These are phyloP conservation scores for Beaufortia kweichowensis DNA, from an alignment of 2,113 vertebrate genomes.

Conservation along the genomic window DNA sequence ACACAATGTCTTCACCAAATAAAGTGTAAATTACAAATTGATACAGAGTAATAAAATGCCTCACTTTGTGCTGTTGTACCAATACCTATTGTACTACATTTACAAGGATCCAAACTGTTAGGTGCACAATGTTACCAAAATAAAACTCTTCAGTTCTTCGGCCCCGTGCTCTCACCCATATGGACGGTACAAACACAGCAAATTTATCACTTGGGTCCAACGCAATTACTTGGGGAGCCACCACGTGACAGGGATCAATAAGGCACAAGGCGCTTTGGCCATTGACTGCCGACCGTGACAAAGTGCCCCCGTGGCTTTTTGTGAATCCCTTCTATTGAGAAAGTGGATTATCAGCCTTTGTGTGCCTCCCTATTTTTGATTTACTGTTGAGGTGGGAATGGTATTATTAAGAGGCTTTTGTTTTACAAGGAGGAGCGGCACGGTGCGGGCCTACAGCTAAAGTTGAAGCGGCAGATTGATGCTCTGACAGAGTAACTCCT, in stretches of 20 bases:
- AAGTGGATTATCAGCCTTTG: constrained; percentile 70
- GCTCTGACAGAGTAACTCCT: constrained; percentile 47
- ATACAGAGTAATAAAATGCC: not conserved
- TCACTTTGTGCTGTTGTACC: not conserved
- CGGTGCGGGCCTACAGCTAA: constrained; percentile 60
- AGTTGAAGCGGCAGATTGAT: constrained; percentile 50
- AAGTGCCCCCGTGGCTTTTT: constrained; percentile 61
- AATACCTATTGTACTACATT: not conserved
- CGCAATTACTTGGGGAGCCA: constrained; percentile 71
- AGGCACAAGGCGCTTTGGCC: constrained; percentile 71
- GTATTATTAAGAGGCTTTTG: constrained; percentile 71
- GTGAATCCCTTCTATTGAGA: constrained; percentile 57
- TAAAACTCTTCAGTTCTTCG: constrained; percentile 12
- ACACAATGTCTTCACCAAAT: not conserved
- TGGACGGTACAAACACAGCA: constrained; percentile 59
- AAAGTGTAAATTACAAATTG: not conserved
- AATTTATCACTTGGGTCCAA: constrained; percentile 71
- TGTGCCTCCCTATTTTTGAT: constrained; percentile 70
- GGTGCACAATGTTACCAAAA: no score
- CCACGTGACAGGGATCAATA: constrained; percentile 72
- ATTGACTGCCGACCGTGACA: constrained; percentile 70
- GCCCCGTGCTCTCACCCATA: constrained; percentile 41
- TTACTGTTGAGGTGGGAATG: constrained; percentile 64
- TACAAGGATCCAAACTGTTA: not conserved
- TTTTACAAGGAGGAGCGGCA: constrained; percentile 66